Evolutionary conservation across 2,888 invertebrate genomes (phyloP).

Genomic region (Mamestra brassicae): DNA sequence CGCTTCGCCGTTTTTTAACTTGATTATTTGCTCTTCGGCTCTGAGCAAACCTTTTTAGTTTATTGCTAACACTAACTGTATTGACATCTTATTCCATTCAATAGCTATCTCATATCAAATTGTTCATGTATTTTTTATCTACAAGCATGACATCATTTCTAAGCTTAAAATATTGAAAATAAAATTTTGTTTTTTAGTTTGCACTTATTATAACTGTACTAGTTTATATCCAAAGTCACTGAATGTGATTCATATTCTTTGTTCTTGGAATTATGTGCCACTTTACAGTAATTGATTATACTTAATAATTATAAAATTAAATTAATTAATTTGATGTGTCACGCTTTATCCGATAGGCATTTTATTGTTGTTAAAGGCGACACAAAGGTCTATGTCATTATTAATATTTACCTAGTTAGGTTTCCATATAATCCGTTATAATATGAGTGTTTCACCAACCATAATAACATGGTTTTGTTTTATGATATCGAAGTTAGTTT

Average conservation of each 20-base stretch:
- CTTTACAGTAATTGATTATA: constrained; percentile 22
- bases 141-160: constrained; percentile 48
- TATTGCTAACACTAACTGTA: not conserved
- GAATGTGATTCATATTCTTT: constrained; percentile 47
- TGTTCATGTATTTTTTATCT: constrained; percentile 30
- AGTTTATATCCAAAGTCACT: constrained; percentile 2
- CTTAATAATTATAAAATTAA: constrained; percentile 7
- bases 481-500: not conserved
- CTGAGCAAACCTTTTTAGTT: not conserved
- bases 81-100: constrained; percentile 25
- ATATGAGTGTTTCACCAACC: not conserved
- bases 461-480: not conserved
- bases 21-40: not conserved
- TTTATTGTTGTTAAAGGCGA: constrained; percentile 15
- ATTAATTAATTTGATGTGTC: constrained; percentile 38
- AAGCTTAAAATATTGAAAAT: not conserved
- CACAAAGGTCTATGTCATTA: constrained; percentile 20
- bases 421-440: not conserved
- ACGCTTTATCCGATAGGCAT: constrained; percentile 17
- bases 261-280: constrained; percentile 20
- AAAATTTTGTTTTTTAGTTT: not conserved
- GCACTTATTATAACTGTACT: not conserved
- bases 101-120: constrained; percentile 24
- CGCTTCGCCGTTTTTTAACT: not conserved
- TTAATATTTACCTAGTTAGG: not conserved